phyloP scores from a whole-genome alignment of 53 echinoderm and acorn worm genomes.

The Luidia sarsii region DNA sequence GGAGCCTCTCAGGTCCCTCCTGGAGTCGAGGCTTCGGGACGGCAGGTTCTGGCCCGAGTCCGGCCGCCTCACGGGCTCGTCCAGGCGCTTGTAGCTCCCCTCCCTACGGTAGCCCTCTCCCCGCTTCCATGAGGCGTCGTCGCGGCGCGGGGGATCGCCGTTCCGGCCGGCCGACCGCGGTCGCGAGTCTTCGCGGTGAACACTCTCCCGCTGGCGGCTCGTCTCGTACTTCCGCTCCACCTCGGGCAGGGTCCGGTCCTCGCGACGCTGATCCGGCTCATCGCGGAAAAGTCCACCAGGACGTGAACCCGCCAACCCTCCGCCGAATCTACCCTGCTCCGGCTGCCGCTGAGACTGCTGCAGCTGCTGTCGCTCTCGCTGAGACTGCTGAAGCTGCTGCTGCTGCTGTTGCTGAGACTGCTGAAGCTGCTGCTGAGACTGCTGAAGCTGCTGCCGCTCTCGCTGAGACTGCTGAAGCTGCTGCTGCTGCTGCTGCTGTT shows the following conservation, averaged over 20 bases:
- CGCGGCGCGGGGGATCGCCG: slow-evolving; percentile 29
- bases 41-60: slow-evolving; percentile 5
- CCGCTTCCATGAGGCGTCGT: slow-evolving; percentile 32
- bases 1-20: slow-evolving; percentile 15
- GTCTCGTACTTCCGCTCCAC: slow-evolving; percentile 33
- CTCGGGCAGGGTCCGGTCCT: slow-evolving; percentile 40
- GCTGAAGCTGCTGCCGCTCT: too few species aligned
- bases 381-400: too few species aligned
- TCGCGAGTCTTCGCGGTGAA: slow-evolving; percentile 9
- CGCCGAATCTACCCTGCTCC: background rate
- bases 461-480: too few species aligned
- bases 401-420: background rate
- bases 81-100: slow-evolving; percentile 16
- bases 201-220: slow-evolving; percentile 3
- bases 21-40: slow-evolving; percentile 10
- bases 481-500: too few species aligned
- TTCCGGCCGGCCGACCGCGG: slow-evolving; percentile 30
- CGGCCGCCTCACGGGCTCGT: slow-evolving; percentile 23
- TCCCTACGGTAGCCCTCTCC: slow-evolving; percentile 41
- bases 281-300: background rate
- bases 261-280: slow-evolving; percentile 20
- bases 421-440: too few species aligned
- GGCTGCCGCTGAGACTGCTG: too few species aligned
- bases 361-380: too few species aligned
- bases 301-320: background rate